Conservation (phyloP, 2,888 invertebrate genomes). For the Listrodromus nycthemerus region DNA sequence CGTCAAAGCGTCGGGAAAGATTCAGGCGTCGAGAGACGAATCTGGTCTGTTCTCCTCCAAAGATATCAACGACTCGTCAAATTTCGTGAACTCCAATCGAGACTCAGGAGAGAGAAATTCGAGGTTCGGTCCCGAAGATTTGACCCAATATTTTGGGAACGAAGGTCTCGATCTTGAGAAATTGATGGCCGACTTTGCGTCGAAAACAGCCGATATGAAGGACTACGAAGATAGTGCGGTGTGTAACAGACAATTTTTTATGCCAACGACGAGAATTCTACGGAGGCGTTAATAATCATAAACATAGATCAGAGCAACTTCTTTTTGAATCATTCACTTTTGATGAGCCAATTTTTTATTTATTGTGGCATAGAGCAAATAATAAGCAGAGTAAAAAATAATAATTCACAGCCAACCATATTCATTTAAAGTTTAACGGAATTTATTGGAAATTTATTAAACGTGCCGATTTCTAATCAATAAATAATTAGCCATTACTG, state of each 20-base stretch:
- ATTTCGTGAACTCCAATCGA: constrained; percentile 19
- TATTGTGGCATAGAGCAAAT: background rate
- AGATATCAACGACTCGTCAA: background rate
- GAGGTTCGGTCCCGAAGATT: background rate
- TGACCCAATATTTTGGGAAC: constrained; percentile 28
- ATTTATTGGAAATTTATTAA: no score
- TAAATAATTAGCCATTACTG: constrained; percentile 20
- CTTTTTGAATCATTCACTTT: no score
- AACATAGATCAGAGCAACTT: background rate
- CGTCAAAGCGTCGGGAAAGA: constrained; percentile 12
- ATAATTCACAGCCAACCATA: background rate
- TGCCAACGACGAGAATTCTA: background rate
- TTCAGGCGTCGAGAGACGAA: constrained; percentile 14
- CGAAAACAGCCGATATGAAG: constrained; percentile 29
- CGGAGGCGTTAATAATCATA: background rate
- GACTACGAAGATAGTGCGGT: constrained; percentile 51
- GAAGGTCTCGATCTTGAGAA: constrained; percentile 56
- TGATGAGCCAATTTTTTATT: no score
- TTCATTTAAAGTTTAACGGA: no score
- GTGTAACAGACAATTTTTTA: background rate
- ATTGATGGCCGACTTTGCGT: constrained; percentile 40
- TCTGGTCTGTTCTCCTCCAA: background rate
- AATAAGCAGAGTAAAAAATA: no score
- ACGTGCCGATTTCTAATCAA: no score
- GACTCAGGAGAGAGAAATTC: background rate